Evolutionary conservation across 2,113 vertebrate species (phyloP).

Genomic region (Grammomys surdaster): DNA sequence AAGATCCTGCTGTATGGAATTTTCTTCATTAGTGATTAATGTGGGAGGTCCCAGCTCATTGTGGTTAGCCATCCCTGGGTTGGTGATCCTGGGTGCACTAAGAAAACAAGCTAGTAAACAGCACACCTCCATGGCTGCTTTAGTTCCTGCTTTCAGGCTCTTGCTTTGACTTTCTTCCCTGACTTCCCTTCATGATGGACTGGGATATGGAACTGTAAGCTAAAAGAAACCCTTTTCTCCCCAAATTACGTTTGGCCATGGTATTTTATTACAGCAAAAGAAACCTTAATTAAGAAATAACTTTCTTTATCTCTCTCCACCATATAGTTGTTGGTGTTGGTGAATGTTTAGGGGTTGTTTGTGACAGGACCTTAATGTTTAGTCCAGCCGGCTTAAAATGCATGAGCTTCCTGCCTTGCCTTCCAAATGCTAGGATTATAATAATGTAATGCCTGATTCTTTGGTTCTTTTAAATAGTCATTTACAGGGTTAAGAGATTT

Average conservation of each 20-base stretch:
- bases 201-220: neutral
- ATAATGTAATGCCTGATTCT: neutral
- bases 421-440: neutral
- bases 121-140: neutral
- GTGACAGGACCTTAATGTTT: neutral
- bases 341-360: neutral
- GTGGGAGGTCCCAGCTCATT: neutral
- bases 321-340: neutral
- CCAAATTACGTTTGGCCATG: neutral
- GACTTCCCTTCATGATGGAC: neutral
- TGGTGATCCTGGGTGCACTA: neutral
- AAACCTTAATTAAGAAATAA: neutral
- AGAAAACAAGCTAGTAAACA: neutral
- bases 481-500: neutral
- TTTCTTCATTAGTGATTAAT: neutral
- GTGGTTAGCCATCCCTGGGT: neutral
- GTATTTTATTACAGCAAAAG: neutral
- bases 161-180: neutral
- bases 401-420: neutral
- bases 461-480: neutral
- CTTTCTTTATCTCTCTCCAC: neutral
- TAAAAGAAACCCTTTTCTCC: neutral
- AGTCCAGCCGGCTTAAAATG: neutral
- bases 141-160: neutral
- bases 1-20: neutral